Percentiles rank a stretch among this genome's conserved stretches.
Conservation (phyloP, 2,888 invertebrate species). For the Barypeithes pellucidus region DNA sequence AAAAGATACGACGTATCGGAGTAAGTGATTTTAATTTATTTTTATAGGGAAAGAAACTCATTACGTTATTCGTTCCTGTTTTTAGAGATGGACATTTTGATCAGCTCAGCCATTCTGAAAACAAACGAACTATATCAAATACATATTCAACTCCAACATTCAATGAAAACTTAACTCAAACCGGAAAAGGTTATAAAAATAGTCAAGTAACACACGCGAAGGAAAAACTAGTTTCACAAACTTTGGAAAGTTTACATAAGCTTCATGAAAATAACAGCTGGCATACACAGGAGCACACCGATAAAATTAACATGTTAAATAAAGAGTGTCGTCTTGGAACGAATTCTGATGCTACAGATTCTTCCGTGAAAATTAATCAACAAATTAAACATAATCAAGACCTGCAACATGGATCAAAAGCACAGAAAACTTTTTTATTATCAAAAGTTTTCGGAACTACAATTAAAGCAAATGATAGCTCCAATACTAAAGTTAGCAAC, state of each 20-base stretch:
- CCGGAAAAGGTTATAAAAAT: too few relatives aligned
- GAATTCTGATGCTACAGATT: not conserved
- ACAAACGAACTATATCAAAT: too few relatives aligned
- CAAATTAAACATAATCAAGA: not conserved
- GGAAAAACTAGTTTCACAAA: not conserved
- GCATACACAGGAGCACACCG: not conserved
- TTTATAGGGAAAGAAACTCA: too few relatives aligned
- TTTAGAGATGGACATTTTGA: too few relatives aligned
- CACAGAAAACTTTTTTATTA: not conserved
- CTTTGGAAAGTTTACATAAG: not conserved
- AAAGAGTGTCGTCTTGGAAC: not conserved
- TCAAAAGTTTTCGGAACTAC: conserved; percentile 7
- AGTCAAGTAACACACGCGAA: not conserved
- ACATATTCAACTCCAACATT: too few relatives aligned
- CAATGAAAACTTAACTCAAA: too few relatives aligned
- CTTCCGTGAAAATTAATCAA: too few relatives aligned
- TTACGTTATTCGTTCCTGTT: too few relatives aligned
- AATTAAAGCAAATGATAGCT: not conserved
- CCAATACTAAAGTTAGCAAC: not conserved
- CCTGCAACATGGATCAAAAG: not conserved
- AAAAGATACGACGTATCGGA: too few relatives aligned
- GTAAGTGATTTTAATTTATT: too few relatives aligned
- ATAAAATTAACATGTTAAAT: not conserved
- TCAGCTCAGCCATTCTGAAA: too few relatives aligned
- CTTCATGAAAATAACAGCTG: conserved; percentile 15